Evolutionary conservation across 2,888 invertebrate genomes (phyloP).

Genomic region (Xestobium rufovillosum): DNA sequence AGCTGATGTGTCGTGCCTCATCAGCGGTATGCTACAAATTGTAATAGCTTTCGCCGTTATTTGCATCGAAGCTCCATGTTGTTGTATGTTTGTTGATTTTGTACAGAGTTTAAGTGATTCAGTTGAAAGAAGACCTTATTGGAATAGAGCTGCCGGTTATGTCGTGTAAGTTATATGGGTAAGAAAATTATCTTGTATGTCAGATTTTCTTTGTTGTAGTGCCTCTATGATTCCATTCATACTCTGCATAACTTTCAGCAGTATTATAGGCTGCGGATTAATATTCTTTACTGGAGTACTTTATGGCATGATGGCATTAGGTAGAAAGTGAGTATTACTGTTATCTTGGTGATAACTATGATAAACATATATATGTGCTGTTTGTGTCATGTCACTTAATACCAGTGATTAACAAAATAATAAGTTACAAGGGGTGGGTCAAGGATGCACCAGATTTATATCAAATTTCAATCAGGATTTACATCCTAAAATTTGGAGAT

Average conservation of each 20-base stretch:
- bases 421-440: too few species aligned
- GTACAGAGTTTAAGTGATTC: conserved; percentile 79
- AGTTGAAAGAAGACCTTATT: conserved; percentile 78
- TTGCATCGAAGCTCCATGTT: conserved; percentile 92
- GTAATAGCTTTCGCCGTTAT: conserved; percentile 81
- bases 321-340: conserved; percentile 83
- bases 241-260: conserved; percentile 65
- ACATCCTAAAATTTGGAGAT: too few species aligned
- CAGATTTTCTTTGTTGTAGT: too few species aligned
- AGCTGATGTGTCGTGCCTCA: conserved; percentile 56
- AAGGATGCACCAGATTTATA: too few species aligned
- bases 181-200: too few species aligned
- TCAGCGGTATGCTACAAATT: conserved; percentile 82
- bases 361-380: neutral
- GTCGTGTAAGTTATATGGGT: conserved; percentile 62
- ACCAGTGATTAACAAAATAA: too few species aligned
- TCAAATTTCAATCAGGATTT: too few species aligned
- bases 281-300: conserved; percentile 83
- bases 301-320: conserved; percentile 92
- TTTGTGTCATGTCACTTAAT: neutral
- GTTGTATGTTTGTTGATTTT: conserved; percentile 93
- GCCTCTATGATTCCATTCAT: conserved; percentile 58
- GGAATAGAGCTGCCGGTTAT: conserved; percentile 83
- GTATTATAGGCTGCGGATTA: conserved; percentile 79
- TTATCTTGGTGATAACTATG: too few species aligned